Evolutionary conservation across 1,140 invertebrate genomes (phyloP).

Genomic region (Heliconius melpomene): DNA sequence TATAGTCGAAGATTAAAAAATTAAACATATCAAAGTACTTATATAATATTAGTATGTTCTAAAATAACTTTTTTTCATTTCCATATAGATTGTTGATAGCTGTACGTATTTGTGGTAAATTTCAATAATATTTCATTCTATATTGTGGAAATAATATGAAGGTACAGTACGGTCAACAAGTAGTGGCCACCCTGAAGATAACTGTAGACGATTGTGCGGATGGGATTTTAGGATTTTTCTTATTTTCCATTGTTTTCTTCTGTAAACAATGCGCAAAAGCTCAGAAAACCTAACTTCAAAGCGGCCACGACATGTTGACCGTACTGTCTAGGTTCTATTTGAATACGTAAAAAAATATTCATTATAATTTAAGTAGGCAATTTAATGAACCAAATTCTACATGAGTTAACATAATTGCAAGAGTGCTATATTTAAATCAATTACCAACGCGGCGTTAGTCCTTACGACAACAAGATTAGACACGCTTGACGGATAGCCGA

Average conservation of each 20-base stretch:
- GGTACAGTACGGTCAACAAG: no score
- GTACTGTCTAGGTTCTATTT: no score
- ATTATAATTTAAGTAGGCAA: background rate
- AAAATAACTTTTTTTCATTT: background rate
- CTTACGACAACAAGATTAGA: slow-evolving; percentile 58
- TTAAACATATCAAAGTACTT: no score
- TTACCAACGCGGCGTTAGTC: slow-evolving; percentile 53
- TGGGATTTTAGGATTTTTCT: no score
- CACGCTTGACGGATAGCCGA: slow-evolving; percentile 52
- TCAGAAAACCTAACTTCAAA: no score
- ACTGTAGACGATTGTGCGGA: no score
- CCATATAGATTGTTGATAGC: background rate
- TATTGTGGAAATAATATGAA: background rate
- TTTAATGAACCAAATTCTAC: background rate
- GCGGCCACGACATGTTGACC: no score
- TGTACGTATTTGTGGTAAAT: background rate
- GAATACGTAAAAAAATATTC: background rate
- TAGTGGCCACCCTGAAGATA: no score
- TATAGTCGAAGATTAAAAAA: no score
- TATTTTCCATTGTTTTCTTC: no score
- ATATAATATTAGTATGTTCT: background rate
- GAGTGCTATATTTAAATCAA: slow-evolving; percentile 48
- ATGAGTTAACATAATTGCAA: background rate
- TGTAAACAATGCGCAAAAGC: no score
- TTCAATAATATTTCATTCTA: background rate